Evolutionary conservation across 2,113 vertebrate genomes (phyloP).

Genomic region (Gallinago jamesoni): DNA sequence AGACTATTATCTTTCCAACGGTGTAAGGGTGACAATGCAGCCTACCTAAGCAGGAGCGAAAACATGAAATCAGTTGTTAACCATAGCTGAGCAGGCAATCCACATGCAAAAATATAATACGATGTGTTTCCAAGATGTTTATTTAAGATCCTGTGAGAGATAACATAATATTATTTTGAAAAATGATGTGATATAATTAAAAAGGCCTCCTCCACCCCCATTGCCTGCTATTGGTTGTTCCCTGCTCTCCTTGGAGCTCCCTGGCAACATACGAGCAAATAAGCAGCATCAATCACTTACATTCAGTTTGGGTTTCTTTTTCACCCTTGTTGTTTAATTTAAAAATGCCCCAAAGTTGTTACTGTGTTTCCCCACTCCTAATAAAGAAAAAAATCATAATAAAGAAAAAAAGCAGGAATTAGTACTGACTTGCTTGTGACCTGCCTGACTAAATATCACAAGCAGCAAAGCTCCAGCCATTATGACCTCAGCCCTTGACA

Average conservation of each 20-base stretch:
- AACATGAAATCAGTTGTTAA: not conserved
- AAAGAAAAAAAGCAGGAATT: not conserved
- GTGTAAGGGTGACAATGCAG: not conserved
- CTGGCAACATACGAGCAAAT: slow-evolving; percentile 31
- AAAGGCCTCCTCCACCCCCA: not conserved
- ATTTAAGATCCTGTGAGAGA: not conserved
- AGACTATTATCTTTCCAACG: not conserved
- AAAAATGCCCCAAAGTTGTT: slow-evolving; percentile 49
- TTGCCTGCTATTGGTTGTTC: slow-evolving; percentile 6
- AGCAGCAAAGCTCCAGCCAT: not conserved
- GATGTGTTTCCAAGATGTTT: not conserved
- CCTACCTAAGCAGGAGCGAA: not conserved
- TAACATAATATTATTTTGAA: not conserved
- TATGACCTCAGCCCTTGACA: not conserved
- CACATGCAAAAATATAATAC: not conserved
- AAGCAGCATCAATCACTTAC: slow-evolving; percentile 50
- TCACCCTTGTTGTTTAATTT: slow-evolving; percentile 46
- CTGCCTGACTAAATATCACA: not conserved
- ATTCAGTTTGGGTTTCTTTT: slow-evolving; percentile 15
- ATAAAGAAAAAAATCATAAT: not conserved
- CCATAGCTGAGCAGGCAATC: not conserved
- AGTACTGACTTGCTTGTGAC: not conserved
- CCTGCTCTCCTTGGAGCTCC: slow-evolving; percentile 19
- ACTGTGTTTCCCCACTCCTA: not conserved
- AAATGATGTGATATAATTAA: slow-evolving; percentile 18